A percentile compares a stretch with the other conserved stretches of the same genome.
Evolutionary conservation across 2,113 vertebrate genomes (phyloP).

Genomic region (Tinamus guttatus): DNA sequence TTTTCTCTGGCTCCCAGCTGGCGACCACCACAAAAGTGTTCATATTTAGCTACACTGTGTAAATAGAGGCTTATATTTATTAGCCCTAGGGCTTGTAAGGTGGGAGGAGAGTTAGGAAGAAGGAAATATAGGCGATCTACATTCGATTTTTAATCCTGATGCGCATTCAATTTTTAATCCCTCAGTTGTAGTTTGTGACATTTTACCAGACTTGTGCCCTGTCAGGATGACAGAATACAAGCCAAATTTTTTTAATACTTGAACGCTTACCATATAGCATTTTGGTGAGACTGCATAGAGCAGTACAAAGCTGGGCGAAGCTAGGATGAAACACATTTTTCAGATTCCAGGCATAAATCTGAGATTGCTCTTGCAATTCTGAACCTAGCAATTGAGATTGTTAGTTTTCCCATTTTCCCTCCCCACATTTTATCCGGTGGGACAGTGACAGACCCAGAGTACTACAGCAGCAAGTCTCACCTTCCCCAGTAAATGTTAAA

Average conservation of each 20-base stretch:
- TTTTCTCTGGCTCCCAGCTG: neutral
- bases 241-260: conserved; percentile 52
- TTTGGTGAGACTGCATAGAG: neutral
- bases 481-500: neutral
- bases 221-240: conserved; percentile 33
- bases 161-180: conserved; percentile 32
- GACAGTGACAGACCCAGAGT: neutral
- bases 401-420: neutral
- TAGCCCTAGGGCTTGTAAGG: neutral
- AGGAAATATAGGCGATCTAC: neutral
- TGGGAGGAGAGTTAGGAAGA: neutral
- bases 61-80: neutral
- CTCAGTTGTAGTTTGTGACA: conserved; percentile 13
- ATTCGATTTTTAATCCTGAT: conserved; percentile 30
- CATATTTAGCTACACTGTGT: neutral
- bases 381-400: neutral
- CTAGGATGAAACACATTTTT: neutral
- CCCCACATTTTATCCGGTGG: neutral
- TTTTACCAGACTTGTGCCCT: conserved; percentile 8
- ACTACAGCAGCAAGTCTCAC: neutral
- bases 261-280: neutral
- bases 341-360: neutral
- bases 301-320: neutral
- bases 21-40: neutral
- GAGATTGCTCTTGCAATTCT: neutral